A percentile compares a stretch with the other conserved stretches of the same genome.
These are phyloP conservation scores for Drosophila varians DNA, from an alignment of 1,140 invertebrate genomes.

Conservation along the genomic window DNA sequence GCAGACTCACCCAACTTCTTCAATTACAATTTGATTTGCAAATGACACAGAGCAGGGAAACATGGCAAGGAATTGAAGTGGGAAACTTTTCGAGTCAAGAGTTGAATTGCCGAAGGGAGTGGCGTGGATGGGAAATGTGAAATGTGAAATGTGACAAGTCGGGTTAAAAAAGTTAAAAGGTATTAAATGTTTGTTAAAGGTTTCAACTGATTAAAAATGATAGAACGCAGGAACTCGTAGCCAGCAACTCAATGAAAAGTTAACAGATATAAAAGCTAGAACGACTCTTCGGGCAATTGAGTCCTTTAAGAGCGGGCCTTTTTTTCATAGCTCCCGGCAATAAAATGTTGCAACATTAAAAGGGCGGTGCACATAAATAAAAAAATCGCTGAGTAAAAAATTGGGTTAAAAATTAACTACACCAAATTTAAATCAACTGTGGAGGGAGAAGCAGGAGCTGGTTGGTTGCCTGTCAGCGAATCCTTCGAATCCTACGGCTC, in stretches of 20 bases:
- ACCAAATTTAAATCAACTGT: conserved; percentile 78
- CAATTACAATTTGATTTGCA: conserved; percentile 80
- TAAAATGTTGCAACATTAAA: conserved; percentile 77
- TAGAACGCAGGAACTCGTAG: not conserved
- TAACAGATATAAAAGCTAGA: conserved; percentile 3
- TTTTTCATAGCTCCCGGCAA: conserved; percentile 42
- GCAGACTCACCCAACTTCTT: conserved; percentile 54
- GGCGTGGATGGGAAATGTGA: not conserved
- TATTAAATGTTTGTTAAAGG: conserved; percentile 49
- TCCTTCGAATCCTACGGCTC: conserved; percentile 37
- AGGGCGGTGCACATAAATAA: conserved; percentile 75
- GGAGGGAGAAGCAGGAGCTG: conserved; percentile 4
- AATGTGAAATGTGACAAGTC: conserved; percentile 32
- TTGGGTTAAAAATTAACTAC: conserved; percentile 82
- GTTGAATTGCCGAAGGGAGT: not conserved
- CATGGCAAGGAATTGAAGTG: conserved; percentile 63
- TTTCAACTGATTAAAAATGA: conserved; percentile 44
- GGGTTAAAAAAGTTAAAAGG: conserved; percentile 39
- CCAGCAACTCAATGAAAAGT: conserved; percentile 10
- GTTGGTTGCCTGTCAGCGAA: conserved; percentile 64
- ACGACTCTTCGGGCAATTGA: conserved; percentile 35
- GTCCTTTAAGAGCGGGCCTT: conserved; percentile 19
- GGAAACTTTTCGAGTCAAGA: conserved; percentile 42
- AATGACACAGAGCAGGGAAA: conserved; percentile 54
- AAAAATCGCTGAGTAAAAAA: conserved; percentile 51